Conservation (phyloP, 2,888 invertebrate genomes). For the Meteorus colon region DNA sequence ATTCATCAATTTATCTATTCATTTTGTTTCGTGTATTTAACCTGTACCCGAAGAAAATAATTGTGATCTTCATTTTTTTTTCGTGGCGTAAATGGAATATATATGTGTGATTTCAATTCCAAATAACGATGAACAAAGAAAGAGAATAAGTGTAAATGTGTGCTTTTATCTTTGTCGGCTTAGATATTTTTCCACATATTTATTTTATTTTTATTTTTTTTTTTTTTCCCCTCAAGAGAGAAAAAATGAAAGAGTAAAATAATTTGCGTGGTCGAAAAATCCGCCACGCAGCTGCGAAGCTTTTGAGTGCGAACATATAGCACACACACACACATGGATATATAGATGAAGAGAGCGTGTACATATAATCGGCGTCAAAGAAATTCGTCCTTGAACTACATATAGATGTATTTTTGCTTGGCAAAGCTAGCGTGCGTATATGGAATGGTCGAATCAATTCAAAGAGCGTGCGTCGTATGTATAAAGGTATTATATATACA, state of each 20-base stretch:
- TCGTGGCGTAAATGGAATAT: no score
- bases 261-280: slow-evolving; percentile 14
- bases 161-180: no score
- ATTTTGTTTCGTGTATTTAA: no score
- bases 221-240: background rate
- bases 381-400: slow-evolving; percentile 39
- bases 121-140: no score
- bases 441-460: slow-evolving; percentile 32
- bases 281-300: slow-evolving; percentile 26
- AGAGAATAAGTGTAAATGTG: no score
- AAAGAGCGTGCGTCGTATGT: background rate
- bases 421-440: slow-evolving; percentile 17
- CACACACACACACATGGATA: background rate
- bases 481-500: background rate
- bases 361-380: slow-evolving; percentile 33
- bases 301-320: slow-evolving; percentile 8
- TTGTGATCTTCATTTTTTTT: no score
- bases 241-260: background rate
- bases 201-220: background rate
- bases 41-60: no score
- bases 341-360: background rate
- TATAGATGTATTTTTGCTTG: slow-evolving; percentile 30
- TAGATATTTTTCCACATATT: background rate
- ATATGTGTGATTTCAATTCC: no score
- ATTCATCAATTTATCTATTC: no score